These are phyloP conservation scores for Diaperis boleti DNA, from an alignment of 2,888 invertebrate species.

Conservation along the genomic window DNA sequence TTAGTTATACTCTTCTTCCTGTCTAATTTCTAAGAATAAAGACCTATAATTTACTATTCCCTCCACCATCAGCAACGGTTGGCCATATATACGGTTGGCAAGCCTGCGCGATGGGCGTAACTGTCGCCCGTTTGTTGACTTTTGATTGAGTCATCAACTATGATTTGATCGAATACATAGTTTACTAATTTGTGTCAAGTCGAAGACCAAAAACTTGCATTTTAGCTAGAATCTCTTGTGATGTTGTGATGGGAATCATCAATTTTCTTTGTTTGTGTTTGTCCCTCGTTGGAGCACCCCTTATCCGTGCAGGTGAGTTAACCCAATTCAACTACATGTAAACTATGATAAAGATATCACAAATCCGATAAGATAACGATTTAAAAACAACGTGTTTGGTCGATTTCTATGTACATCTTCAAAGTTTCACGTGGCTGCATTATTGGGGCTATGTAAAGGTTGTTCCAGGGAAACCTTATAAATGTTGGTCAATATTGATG, in stretches of 20 bases:
- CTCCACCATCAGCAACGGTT: too few species aligned
- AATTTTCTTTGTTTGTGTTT: slow-evolving; percentile 27
- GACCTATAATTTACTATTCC: too few species aligned
- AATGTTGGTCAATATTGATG: not conserved
- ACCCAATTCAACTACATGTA: not conserved
- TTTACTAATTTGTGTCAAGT: slow-evolving; percentile 2
- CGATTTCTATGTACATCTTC: not conserved
- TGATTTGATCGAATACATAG: slow-evolving; percentile 18
- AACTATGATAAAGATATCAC: not conserved
- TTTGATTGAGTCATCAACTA: slow-evolving; percentile 27
- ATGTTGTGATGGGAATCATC: slow-evolving; percentile 37
- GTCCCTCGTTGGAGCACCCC: slow-evolving; percentile 1
- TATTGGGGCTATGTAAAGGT: not conserved
- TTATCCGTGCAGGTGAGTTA: slow-evolving; percentile 17
- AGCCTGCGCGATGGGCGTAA: slow-evolving; percentile 17
- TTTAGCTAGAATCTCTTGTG: slow-evolving; percentile 9
- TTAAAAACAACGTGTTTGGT: not conserved
- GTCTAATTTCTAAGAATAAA: too few species aligned
- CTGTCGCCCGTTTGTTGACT: slow-evolving; percentile 24
- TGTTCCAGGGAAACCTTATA: not conserved
- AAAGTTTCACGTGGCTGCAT: not conserved
- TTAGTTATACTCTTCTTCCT: too few species aligned
- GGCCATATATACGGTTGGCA: not conserved
- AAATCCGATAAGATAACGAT: slow-evolving; percentile 1
- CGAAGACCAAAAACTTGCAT: slow-evolving; percentile 14